Evolutionary conservation across 2,888 invertebrate species (phyloP), one percentile per base, ranked within the genome.

Genomic region (Phanerotoma sp.): DNA sequence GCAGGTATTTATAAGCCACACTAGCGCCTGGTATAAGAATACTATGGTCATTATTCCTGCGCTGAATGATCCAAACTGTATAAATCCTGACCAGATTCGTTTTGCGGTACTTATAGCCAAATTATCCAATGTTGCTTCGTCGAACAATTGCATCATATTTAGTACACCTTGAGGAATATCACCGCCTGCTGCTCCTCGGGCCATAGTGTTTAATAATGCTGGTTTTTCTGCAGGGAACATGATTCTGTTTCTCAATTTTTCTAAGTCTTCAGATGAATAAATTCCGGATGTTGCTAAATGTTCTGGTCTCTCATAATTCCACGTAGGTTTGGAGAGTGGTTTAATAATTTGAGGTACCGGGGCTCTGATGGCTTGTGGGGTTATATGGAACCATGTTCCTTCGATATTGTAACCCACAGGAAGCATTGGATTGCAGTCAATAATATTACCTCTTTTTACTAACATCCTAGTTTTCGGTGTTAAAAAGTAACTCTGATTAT

Each of bases 221-320:
- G 51, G 20, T 42, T 42, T 51, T 46, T 56, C 56, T 9, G 56
- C 47, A 9, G 57, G 57, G n/a, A 57, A 54, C 57, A 57, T 57
- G 11, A 57, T 57, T 3, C 50, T 37, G 16, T 52, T 35, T 3
- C 52, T 30, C 6, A 49, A 21, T n/a, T 57, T 53, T 21, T 38
- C 13, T 18, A 57, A 38, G n/a, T 55, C 51, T 9, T 35, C 18
- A 22, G 40, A 28, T 13, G 57, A 40, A 18, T 45, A 57, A 16
- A 57, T 57, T 3, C 57, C 57, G 13, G 45, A 25, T 1, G 40
- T 45, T 21, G 47, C 4, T n/a, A 22, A 25, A n/a, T n/a, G n/a
- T n/a, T n/a, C n/a, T n/a, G n/a, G n/a, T n/a, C n/a, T n/a, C n/a
- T n/a, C n/a, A n/a, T 50, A 57, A 13, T 45, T 41, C 54, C 57